Conservation (phyloP, 2,113 vertebrate species). For the Galeopterus variegatus region DNA sequence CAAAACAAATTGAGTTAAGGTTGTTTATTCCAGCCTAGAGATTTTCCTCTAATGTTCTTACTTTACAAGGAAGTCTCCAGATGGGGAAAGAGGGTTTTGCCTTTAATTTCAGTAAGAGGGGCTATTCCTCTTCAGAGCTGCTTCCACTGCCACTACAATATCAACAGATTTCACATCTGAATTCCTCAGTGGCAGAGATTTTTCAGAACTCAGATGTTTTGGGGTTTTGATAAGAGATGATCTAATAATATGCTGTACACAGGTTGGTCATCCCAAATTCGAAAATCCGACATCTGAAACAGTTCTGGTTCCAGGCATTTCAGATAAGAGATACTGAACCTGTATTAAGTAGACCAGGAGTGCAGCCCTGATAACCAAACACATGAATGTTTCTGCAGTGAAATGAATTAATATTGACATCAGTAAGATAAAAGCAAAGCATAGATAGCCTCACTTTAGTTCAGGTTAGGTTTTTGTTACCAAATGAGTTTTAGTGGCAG, state of each 20-base stretch:
- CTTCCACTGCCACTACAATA: background rate
- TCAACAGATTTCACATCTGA: background rate
- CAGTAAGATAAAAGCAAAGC: background rate
- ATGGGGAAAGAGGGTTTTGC: background rate
- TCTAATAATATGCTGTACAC: background rate
- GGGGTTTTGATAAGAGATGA: background rate
- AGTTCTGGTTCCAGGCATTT: too few species aligned
- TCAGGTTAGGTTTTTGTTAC: constrained; percentile 33
- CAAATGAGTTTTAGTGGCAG: background rate
- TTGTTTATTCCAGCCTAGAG: background rate
- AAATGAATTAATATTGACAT: background rate
- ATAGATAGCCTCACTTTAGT: background rate
- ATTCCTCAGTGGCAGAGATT: background rate
- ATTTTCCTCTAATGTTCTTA: background rate
- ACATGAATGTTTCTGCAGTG: background rate
- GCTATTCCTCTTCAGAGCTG: background rate
- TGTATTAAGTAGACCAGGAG: background rate
- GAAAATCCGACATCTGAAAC: too few species aligned
- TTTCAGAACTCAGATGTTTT: background rate
- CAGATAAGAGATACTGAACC: too few species aligned
- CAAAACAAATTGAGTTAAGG: background rate
- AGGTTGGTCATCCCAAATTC: too few species aligned
- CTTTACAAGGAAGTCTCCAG: background rate
- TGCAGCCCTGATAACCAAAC: background rate
- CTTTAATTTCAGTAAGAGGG: background rate